These are phyloP conservation scores for Drosophila seclusa DNA, from an alignment of 2,888 invertebrate genomes.

Conservation along the genomic window DNA sequence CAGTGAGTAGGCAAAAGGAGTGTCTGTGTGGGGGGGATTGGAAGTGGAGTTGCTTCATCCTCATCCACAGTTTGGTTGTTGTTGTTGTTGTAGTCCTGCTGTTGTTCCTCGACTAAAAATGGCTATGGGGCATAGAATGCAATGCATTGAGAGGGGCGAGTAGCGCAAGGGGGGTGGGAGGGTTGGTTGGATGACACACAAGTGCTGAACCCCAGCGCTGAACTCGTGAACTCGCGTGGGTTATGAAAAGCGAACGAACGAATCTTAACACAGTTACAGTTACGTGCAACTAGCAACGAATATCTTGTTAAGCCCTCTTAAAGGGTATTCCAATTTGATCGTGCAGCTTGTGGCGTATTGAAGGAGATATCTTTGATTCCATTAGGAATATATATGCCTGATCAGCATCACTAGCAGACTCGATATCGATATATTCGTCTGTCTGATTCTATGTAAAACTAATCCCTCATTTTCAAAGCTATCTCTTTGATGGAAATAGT, in stretches of 20 bases:
- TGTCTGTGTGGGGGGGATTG: neutral
- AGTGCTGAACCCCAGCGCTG: conserved; percentile 65
- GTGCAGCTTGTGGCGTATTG: neutral
- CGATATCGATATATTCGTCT: neutral
- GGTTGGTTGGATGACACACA: conserved; percentile 71
- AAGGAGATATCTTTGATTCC: neutral
- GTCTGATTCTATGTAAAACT: neutral
- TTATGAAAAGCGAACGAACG: conserved; percentile 49
- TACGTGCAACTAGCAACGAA: conserved; percentile 15
- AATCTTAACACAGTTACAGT: conserved; percentile 67
- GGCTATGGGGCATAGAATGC: conserved; percentile 65
- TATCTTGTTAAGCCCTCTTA: conserved; percentile 19
- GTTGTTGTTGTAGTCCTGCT: conserved; percentile 50
- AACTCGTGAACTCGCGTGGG: conserved; percentile 73
- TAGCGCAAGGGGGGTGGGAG: neutral
- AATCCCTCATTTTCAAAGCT: fast-evolving
- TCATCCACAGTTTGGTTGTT: neutral
- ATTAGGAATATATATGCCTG: neutral
- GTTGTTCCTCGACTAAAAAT: conserved; percentile 48
- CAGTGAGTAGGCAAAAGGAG: conserved; percentile 26
- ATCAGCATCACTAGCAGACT: neutral
- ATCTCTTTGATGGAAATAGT: neutral
- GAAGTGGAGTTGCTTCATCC: neutral
- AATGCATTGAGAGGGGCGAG: conserved; percentile 57
- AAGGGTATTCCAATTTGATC: neutral